Conservation (phyloP, 2,113 vertebrate species). For the Heptranchias perlo region DNA sequence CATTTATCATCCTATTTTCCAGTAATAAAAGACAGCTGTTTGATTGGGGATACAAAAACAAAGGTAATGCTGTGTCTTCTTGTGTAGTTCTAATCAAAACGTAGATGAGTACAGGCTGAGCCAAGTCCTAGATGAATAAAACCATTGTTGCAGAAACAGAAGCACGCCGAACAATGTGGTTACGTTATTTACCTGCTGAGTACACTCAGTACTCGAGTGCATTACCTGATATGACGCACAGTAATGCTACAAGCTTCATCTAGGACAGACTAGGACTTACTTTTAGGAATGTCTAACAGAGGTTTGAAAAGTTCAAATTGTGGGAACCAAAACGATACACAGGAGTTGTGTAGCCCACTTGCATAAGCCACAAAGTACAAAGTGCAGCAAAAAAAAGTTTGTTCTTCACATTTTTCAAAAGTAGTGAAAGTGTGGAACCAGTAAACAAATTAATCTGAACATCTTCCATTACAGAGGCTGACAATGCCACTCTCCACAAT, state of each 20-base stretch:
- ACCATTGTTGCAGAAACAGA: background rate
- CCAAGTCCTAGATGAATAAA: constrained; percentile 18
- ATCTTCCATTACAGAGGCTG: background rate
- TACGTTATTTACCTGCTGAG: background rate
- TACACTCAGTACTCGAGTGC: background rate
- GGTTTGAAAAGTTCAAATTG: background rate
- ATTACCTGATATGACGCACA: background rate
- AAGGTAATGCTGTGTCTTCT: background rate
- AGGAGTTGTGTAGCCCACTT: background rate
- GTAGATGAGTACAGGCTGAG: background rate
- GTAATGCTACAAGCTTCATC: background rate
- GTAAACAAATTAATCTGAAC: constrained; percentile 15
- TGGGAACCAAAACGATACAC: background rate
- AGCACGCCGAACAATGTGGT: background rate
- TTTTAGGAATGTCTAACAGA: background rate
- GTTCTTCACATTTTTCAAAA: constrained; percentile 20
- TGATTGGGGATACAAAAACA: background rate
- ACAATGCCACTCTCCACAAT: background rate
- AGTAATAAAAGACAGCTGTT: background rate
- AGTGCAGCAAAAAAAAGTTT: constrained; percentile 21
- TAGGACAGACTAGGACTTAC: background rate
- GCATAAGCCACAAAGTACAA: constrained; percentile 44
- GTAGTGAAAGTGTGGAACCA: background rate
- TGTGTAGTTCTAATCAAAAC: background rate
- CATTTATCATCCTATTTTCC: background rate